Conservation (phyloP, 2,797 vertebrate genomes). For the Anguilla anguilla region DNA sequence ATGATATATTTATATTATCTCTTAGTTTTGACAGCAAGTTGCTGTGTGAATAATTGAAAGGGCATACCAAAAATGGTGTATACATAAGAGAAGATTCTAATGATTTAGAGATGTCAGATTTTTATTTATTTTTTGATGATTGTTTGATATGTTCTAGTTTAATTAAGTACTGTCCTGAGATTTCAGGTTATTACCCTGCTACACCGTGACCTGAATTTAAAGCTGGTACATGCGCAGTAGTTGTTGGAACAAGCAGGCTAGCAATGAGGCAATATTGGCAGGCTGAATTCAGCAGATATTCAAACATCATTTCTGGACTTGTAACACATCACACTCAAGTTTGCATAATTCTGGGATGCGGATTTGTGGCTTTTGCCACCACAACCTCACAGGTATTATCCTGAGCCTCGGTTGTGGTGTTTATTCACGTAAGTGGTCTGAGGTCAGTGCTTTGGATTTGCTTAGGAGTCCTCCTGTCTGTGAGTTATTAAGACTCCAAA, state of each 20-base stretch:
- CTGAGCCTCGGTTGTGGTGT: neutral
- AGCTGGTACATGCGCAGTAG: neutral
- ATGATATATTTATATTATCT: constrained; percentile 65
- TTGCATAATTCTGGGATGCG: constrained; percentile 1
- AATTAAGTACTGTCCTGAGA: constrained; percentile 49
- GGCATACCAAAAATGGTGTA: constrained; percentile 70
- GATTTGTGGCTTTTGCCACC: neutral
- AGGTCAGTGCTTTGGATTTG: neutral
- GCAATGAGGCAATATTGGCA: neutral
- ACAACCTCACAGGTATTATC: neutral
- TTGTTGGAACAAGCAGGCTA: constrained; percentile 17
- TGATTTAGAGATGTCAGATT: constrained; percentile 63
- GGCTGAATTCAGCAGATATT: neutral
- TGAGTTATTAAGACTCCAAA: neutral
- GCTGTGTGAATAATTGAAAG: constrained; percentile 50
- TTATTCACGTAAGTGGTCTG: neutral
- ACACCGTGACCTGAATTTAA: constrained; percentile 15
- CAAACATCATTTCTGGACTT: neutral
- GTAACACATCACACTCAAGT: neutral
- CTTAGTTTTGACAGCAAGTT: constrained; percentile 47
- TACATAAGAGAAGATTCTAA: constrained; percentile 53
- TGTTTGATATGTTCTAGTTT: constrained; percentile 55
- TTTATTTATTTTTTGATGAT: constrained; percentile 72
- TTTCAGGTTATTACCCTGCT: constrained; percentile 20
- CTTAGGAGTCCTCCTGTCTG: neutral